Evolutionary conservation across 2,113 vertebrate species (phyloP).

Genomic region (Pseudorectes ferrugineus): DNA sequence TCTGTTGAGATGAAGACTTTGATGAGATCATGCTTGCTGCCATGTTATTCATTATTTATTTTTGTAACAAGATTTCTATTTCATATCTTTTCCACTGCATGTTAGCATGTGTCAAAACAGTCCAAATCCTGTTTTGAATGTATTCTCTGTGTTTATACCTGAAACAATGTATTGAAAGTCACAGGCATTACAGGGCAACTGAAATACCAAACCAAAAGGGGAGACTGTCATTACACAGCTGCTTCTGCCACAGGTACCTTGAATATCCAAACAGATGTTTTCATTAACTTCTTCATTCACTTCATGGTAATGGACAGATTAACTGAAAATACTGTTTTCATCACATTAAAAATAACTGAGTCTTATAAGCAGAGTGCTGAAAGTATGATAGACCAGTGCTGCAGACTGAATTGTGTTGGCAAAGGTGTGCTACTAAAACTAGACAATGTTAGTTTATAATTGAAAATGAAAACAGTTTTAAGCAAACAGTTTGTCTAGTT

Average conservation of each 20-base stretch:
- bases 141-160: neutral
- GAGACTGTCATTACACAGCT: neutral
- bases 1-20: slow-evolving; percentile 27
- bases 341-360: neutral
- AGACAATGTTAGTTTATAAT: neutral
- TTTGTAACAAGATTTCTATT: slow-evolving; percentile 22
- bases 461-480: neutral
- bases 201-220: neutral
- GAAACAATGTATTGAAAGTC: neutral
- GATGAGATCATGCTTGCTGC: slow-evolving; percentile 45
- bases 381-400: neutral
- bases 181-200: neutral
- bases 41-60: slow-evolving; percentile 29
- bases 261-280: neutral
- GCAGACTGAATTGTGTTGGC: neutral
- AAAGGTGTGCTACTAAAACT: neutral
- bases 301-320: neutral
- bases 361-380: neutral
- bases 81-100: neutral
- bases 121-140: neutral
- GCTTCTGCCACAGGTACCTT: neutral
- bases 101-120: slow-evolving; percentile 10
- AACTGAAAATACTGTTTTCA: neutral
- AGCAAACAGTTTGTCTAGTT: neutral
- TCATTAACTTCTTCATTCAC: neutral